A percentile compares a stretch with the other conserved stretches of the same genome.
Conservation (phyloP, 2,113 vertebrate genomes). For the Clarias gariepinus region DNA sequence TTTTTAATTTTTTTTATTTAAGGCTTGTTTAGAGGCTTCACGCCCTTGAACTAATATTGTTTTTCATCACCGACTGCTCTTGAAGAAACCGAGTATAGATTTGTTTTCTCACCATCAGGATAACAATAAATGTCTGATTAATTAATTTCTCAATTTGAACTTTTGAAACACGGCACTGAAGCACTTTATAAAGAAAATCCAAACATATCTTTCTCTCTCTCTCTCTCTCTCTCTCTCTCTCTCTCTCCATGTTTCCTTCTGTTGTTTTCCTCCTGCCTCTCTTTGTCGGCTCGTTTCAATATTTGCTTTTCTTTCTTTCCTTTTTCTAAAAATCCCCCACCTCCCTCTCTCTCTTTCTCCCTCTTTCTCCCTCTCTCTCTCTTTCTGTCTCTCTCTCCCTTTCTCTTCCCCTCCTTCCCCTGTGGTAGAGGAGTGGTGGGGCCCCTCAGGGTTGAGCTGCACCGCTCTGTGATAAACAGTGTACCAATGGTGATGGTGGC, state of each 20-base stretch:
- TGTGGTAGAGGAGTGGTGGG: constrained; percentile 30
- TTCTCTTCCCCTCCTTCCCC: constrained; percentile 29
- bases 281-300: constrained; percentile 10
- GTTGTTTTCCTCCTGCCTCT: background rate
- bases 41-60: background rate
- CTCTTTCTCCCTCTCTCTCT: constrained; percentile 9
- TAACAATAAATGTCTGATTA: background rate
- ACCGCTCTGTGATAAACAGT: constrained; percentile 53
- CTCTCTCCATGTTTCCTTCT: background rate
- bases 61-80: background rate
- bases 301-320: constrained; percentile 6
- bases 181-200: background rate
- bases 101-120: background rate
- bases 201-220: background rate
- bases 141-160: background rate
- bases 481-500: constrained; percentile 56
- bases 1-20: background rate
- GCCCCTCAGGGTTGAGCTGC: constrained; percentile 54
- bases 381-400: constrained; percentile 10
- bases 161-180: background rate
- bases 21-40: background rate
- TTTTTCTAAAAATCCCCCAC: constrained; percentile 16
- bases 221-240: background rate
- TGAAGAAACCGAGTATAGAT: background rate
- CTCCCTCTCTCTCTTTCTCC: background rate